These are phyloP conservation scores for Rana temporaria DNA, from an alignment of 2,113 vertebrate species.

Conservation along the genomic window DNA sequence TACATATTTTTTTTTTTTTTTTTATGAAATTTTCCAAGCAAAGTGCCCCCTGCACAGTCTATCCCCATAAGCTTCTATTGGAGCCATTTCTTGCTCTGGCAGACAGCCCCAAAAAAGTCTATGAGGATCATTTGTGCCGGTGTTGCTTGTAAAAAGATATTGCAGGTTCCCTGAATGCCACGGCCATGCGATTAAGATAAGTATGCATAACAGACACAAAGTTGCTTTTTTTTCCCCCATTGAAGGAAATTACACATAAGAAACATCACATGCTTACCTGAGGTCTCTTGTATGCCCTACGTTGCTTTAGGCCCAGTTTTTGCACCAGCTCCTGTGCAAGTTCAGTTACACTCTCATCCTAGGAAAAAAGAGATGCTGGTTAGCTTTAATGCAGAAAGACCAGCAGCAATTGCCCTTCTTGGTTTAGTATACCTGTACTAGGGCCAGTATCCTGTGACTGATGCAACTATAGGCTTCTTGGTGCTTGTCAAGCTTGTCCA, in stretches of 20 bases:
- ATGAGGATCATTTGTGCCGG: too few relatives aligned
- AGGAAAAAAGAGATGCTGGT: conserved; percentile 6
- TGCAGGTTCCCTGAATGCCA: too few relatives aligned
- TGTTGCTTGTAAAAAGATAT: too few relatives aligned
- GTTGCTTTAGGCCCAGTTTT: conserved; percentile 82
- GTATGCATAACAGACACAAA: too few relatives aligned
- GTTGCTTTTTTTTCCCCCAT: background rate
- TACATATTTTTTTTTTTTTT: too few relatives aligned
- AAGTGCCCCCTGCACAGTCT: too few relatives aligned
- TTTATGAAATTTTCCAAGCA: too few relatives aligned
- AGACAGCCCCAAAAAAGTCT: too few relatives aligned
- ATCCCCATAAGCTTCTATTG: too few relatives aligned
- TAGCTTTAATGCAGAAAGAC: conserved; percentile 21
- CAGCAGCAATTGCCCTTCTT: background rate
- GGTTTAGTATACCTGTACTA: conserved; percentile 77
- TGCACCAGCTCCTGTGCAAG: conserved; percentile 88
- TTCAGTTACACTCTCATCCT: conserved; percentile 89
- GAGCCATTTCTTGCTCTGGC: too few relatives aligned
- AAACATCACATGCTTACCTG: conserved; percentile 72
- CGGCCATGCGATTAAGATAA: too few relatives aligned
- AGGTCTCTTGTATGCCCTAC: conserved; percentile 86
- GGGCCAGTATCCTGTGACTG: conserved; percentile 81
- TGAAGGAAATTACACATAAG: background rate
- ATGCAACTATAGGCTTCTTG: conserved; percentile 91
- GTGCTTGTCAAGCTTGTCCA: conserved; percentile 84